Base-by-base conservation (phyloP, 2,797 vertebrate species). In the Enteromius mattozi region DNA sequence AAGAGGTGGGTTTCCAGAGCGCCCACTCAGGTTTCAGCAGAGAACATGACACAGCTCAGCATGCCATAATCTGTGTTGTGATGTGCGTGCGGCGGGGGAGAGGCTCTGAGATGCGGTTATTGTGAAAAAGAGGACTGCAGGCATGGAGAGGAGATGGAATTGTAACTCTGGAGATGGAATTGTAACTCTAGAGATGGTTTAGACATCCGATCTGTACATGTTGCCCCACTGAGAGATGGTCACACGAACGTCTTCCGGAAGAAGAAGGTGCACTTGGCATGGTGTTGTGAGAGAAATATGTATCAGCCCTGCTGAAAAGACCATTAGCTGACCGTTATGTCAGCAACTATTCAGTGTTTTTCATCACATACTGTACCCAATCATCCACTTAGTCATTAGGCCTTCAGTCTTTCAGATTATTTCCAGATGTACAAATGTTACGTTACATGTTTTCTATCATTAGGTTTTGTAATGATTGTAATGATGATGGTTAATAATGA, bases 111-210 rank as follows among this genome's bases (percentile, higher is more conserved):
- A 13, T 6, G 13, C 19, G 16, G 9, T 37, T 75, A 59, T 68
- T 72, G 83, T 79, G 17, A 45, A 49, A 69, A 76, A 83, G 59
- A 66, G 75, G 75, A 71, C 63, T 69, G 30, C 45, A 35, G 42
- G 59, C 70, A 66, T 37, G 70, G 81, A 83, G 17, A 76, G 35
- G 33, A 49, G 17, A 59, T 61, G 49, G 21, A 56, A 42, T 24
- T 77, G 82, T 84, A 84, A 84, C 40, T 27, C 27, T 27, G 33
- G 33, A 61, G 17, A 59, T 61, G 49, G 21, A 56, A 42, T 24
- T 77, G 83, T 84, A 84, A 84, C 40, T 71, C 14, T 61, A 79
- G 65, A 61, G 51, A 61, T 49, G 40, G 40, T 42, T 84, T 63
- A 63, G 83, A 84, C 66, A 84, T 37, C 40, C 2, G n/a, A 84